Conservation (phyloP, 2,797 vertebrate genomes). For the Oophaga sylvatica region DNA sequence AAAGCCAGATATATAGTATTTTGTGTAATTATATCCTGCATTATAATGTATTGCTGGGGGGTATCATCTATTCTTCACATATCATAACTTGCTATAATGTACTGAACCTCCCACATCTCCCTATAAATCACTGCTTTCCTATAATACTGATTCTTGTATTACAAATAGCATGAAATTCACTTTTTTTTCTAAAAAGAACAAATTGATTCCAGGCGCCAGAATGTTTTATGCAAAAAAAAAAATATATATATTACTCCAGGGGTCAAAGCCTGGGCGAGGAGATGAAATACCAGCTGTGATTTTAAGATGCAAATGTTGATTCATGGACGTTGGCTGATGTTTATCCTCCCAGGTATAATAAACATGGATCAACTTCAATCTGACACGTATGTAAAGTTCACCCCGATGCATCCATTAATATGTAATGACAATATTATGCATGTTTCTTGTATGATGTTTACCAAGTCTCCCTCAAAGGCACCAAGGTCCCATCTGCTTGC, state of each 20-base stretch:
- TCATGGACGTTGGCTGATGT: slow-evolving; percentile 49
- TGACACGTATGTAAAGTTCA: slow-evolving; percentile 61
- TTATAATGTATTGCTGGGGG: neutral
- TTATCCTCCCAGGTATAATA: slow-evolving; percentile 56
- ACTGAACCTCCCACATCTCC: neutral
- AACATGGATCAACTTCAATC: slow-evolving; percentile 18
- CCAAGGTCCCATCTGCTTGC: slow-evolving; percentile 46
- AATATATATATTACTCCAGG: neutral
- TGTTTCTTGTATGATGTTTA: slow-evolving; percentile 34
- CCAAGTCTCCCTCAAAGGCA: slow-evolving; percentile 49
- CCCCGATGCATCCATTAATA: slow-evolving; percentile 48
- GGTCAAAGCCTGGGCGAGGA: slow-evolving; percentile 16
- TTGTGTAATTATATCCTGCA: neutral
- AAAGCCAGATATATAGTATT: too few species aligned
- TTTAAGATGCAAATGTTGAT: slow-evolving; percentile 47
- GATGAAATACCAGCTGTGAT: slow-evolving; percentile 45
- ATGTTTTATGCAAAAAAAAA: neutral
- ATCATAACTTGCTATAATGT: neutral
- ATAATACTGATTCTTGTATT: neutral
- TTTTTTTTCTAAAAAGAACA: neutral
- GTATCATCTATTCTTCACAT: neutral
- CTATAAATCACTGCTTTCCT: neutral
- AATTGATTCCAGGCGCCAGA: neutral
- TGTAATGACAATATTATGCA: slow-evolving; percentile 57
- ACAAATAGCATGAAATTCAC: neutral